These are phyloP conservation scores for Pollenia griseotomentosa DNA, from an alignment of 2,888 invertebrate species.

Conservation along the genomic window DNA sequence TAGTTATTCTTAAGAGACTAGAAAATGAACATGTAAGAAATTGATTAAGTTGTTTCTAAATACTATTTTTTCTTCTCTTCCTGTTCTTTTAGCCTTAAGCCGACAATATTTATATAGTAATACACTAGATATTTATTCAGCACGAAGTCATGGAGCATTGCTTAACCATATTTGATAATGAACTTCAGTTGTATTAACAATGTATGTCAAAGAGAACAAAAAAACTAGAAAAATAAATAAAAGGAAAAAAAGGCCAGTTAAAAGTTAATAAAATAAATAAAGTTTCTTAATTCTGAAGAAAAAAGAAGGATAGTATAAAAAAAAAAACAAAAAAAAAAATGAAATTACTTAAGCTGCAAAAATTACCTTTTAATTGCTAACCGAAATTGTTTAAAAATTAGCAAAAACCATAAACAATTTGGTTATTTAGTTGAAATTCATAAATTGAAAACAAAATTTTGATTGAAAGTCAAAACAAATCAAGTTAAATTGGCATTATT, in stretches of 20 bases:
- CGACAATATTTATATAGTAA: conserved; percentile 24
- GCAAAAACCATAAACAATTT: too few relatives aligned
- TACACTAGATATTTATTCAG: conserved; percentile 10
- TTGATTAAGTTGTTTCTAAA: conserved; percentile 27
- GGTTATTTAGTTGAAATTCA: neutral
- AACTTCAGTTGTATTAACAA: conserved; percentile 26
- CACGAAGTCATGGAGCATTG: neutral
- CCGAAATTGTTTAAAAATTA: too few relatives aligned
- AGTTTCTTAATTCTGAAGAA: neutral
- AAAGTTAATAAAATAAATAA: too few relatives aligned
- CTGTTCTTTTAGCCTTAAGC: conserved; percentile 12
- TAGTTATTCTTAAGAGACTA: conserved; percentile 31
- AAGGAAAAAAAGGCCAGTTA: neutral
- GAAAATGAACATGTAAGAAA: conserved; percentile 31
- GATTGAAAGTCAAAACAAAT: neutral
- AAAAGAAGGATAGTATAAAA: neutral
- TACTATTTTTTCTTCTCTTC: neutral
- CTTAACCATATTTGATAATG: conserved; percentile 27
- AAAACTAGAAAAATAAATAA: neutral
- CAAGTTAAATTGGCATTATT: conserved; percentile 5
- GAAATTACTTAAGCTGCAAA: too few relatives aligned
- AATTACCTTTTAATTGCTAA: too few relatives aligned
- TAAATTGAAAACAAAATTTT: neutral
- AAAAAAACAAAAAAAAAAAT: too few relatives aligned
- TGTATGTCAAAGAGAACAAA: neutral